Conservation (phyloP, 2,797 vertebrate species). For the Ptychadena robeensis region DNA sequence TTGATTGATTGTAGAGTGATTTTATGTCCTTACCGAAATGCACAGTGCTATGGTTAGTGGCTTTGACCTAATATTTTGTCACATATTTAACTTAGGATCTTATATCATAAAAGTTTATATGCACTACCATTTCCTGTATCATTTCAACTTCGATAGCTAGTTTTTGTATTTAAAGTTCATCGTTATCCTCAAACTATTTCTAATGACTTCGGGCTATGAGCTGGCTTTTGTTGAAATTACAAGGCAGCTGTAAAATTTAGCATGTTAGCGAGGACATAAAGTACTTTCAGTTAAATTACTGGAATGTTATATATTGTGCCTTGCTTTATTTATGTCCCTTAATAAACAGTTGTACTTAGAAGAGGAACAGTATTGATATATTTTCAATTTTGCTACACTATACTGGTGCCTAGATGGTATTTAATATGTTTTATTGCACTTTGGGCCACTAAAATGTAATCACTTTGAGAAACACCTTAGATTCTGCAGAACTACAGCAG, state of each 20-base stretch:
- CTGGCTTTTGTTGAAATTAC: neutral
- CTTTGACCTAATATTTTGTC: neutral
- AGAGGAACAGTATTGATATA: constrained; percentile 41
- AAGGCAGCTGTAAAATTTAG: constrained; percentile 10
- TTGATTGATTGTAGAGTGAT: too few species aligned
- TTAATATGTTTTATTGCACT: constrained; percentile 38
- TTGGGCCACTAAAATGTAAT: constrained; percentile 44
- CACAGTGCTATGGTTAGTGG: too few species aligned
- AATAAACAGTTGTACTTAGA: constrained; percentile 32
- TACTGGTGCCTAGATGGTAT: constrained; percentile 27
- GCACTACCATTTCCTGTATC: neutral
- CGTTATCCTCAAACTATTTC: neutral
- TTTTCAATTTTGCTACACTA: constrained; percentile 40
- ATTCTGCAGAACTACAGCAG: neutral
- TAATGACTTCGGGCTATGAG: neutral
- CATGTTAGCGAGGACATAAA: constrained; percentile 23
- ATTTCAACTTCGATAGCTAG: neutral
- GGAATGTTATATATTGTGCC: constrained; percentile 14
- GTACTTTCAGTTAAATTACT: constrained; percentile 16
- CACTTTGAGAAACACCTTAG: constrained; percentile 10
- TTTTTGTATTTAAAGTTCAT: neutral
- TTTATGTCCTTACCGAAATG: too few species aligned
- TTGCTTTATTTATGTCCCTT: constrained; percentile 38
- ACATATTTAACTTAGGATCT: neutral
- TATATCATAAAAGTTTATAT: neutral